These are phyloP conservation scores for Melanotaenia trifasciata DNA, from an alignment of 2,797 vertebrate genomes.

Conservation along the genomic window DNA sequence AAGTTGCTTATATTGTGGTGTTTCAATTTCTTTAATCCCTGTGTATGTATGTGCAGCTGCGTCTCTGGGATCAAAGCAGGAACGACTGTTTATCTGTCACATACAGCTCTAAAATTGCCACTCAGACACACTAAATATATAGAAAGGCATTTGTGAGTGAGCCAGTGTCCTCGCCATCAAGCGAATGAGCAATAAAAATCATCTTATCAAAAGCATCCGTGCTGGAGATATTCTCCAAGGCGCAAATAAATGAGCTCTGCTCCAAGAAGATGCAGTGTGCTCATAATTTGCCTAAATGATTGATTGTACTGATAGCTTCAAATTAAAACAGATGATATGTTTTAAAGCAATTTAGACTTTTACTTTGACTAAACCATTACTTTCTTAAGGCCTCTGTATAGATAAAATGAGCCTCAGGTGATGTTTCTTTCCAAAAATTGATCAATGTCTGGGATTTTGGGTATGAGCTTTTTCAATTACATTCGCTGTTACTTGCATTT, in stretches of 20 bases:
- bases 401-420: constrained; percentile 42
- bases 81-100: constrained; percentile 35
- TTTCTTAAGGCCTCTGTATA: constrained; percentile 22
- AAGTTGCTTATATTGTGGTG: constrained; percentile 22
- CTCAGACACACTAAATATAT: constrained; percentile 40
- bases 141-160: constrained; percentile 26
- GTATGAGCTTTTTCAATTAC: constrained; percentile 50
- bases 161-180: constrained; percentile 20
- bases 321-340: constrained; percentile 57
- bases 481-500: constrained; percentile 33
- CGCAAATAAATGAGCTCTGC: constrained; percentile 53
- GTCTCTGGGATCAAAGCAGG: constrained; percentile 45
- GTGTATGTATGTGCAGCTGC: constrained; percentile 11
- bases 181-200: constrained; percentile 49
- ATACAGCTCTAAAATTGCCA: constrained; percentile 34
- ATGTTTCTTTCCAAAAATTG: constrained; percentile 12
- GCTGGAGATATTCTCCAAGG: constrained; percentile 33
- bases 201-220: constrained; percentile 30
- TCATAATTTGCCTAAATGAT: constrained; percentile 48
- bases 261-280: constrained; percentile 21
- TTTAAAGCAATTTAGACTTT: constrained; percentile 38
- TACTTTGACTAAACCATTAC: constrained; percentile 38
- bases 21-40: constrained; percentile 25
- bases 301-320: constrained; percentile 43
- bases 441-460: constrained; percentile 31